Evolutionary conservation across 2,113 vertebrate species (phyloP).

Genomic region (Salvelinus alpinus): DNA sequence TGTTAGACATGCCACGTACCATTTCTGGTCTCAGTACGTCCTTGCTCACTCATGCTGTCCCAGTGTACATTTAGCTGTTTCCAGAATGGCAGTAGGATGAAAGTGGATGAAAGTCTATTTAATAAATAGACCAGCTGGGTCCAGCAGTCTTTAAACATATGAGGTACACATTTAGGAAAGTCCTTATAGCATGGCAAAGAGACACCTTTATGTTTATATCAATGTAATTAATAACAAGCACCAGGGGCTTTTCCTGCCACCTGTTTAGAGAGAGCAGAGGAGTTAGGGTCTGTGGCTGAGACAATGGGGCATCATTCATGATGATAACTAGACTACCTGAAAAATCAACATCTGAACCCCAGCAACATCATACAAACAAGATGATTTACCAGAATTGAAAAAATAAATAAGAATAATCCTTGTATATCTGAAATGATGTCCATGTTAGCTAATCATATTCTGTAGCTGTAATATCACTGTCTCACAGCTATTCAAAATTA

Average conservation of each 20-base stretch:
- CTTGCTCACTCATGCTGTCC: slow-evolving; percentile 4
- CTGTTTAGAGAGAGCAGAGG: background rate
- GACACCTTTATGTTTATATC: slow-evolving; percentile 16
- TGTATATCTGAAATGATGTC: background rate
- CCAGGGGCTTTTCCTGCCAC: slow-evolving; percentile 9
- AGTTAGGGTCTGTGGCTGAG: background rate
- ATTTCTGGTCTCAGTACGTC: too few species aligned
- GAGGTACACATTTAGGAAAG: slow-evolving; percentile 27
- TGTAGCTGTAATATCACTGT: background rate
- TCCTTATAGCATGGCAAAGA: slow-evolving; percentile 2
- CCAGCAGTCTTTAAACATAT: slow-evolving; percentile 9
- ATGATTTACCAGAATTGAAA: too few species aligned
- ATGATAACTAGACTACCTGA: background rate
- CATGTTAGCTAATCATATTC: background rate
- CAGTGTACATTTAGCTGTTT: slow-evolving; percentile 20
- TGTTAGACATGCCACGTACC: too few species aligned
- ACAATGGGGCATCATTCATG: background rate
- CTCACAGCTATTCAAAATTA: background rate
- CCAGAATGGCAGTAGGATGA: slow-evolving; percentile 12
- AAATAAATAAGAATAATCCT: too few species aligned
- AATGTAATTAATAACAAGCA: background rate
- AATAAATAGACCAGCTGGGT: slow-evolving; percentile 21
- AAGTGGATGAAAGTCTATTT: slow-evolving; percentile 27
- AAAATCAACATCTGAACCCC: background rate
- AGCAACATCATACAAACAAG: too few species aligned